A percentile compares a stretch with the other conserved stretches of the same genome.
Evolutionary conservation across 2,888 invertebrate genomes (phyloP).

Genomic region (Ellobium chinense): DNA sequence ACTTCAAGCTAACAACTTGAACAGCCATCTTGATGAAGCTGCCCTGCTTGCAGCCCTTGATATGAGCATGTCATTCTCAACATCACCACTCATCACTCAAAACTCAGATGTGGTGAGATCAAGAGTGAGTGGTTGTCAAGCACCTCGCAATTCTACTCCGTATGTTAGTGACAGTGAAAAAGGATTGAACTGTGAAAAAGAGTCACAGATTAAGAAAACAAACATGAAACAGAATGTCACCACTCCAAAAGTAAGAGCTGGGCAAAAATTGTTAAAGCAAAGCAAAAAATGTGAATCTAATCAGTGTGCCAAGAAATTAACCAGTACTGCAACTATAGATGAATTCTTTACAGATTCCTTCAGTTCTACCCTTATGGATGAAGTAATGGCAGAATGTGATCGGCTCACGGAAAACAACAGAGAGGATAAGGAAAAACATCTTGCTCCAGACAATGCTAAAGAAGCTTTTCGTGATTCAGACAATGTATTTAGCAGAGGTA

Average conservation of each 20-base stretch:
- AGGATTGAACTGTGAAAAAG: neutral
- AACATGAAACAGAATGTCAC: neutral
- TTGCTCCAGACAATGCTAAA: neutral
- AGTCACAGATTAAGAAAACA: neutral
- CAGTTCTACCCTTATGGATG: conserved; percentile 68
- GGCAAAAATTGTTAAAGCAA: neutral
- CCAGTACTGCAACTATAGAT: neutral
- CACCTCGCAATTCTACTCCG: conserved; percentile 14
- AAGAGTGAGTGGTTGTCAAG: neutral
- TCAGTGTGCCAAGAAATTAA: neutral
- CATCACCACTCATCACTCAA: neutral
- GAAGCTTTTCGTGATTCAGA: neutral
- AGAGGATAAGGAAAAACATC: neutral
- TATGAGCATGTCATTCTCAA: conserved; percentile 61
- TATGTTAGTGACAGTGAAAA: neutral
- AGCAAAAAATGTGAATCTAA: neutral
- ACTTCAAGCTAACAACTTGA: neutral
- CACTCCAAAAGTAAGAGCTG: no score
- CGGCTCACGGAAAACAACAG: neutral
- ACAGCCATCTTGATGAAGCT: conserved; percentile 79
- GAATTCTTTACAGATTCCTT: conserved; percentile 59
- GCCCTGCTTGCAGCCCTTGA: conserved; percentile 85
- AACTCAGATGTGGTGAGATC: neutral
- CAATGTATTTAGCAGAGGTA: neutral
- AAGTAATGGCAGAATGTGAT: conserved; percentile 54